Base-by-base conservation (phyloP, 2,888 invertebrate species). In the Psylliodes chrysocephalus region DNA sequence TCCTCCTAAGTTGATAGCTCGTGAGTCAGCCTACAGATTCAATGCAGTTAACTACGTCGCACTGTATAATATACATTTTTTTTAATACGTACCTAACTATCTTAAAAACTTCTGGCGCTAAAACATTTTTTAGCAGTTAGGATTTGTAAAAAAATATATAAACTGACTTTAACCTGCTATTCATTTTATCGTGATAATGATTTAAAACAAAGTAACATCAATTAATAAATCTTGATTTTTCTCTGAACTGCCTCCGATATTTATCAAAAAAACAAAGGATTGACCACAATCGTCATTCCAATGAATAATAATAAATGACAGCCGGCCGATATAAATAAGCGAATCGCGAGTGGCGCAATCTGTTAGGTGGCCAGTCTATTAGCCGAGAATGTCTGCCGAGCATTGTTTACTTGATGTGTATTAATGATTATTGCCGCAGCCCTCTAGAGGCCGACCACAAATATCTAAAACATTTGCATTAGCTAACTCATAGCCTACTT, bases 281-380 rank as follows among this genome's bases (percentile, higher is more conserved):
- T 51, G 38, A 49, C 38, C 47, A 28, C 49, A 59, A 49, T 25
- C 40, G 40, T 40, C 49, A 40, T 49, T 57, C 38, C 38, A 44
- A 64, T 63, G 66, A 66, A 66, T 67, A 62, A 66, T 79, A 78
- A 79, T 75, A 77, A 77, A 79, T 78, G 78, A 71, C 66, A 64
- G 76, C 72, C 78, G 78, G 78, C 75, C 64, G 67, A 67, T 75
- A 77, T 76, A 77, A 79, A 79, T 76, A 77, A 76, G 75, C 40
- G 72, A 77, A 77, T 77, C 75, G 76, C 78, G 76, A 79, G 76
- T 77, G 77, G 78, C 75, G 78, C 77, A 80, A 80, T 80, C 79
- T 78, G 78, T 80, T 79, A 77, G 79, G 78, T 78, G 78, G 78
- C 77, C 79, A 76, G 77, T 80, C 79, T 80, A 80, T 80, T 80